Evolutionary conservation across 2,113 vertebrate genomes (phyloP), one percentile per base, ranked within the genome.

Genomic region (Probosciger aterrimus): DNA sequence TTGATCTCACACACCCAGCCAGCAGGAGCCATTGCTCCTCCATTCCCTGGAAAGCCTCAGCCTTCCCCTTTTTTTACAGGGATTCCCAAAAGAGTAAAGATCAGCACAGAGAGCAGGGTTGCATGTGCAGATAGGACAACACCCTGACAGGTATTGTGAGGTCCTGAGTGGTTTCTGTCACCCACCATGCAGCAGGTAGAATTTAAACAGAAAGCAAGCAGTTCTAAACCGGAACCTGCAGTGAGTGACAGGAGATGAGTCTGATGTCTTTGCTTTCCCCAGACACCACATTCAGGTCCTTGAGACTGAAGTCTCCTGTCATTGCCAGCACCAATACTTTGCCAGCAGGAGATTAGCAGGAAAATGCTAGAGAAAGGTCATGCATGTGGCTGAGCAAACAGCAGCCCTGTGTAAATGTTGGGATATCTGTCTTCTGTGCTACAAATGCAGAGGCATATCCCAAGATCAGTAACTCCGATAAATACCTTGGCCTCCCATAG

Each of bases 401-500:
- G 68, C 79, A 80, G 53, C 59, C 43, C 55, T 11, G 44, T 44
- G 88, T 4, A 59, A 35, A 53, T 1, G 3, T 4, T 22, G 89
- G 63, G 35, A 1, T 49, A 5, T 50, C 18, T 69, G 33, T 41
- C 28, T 39, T 27, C 19, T 8, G 25, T 37, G 85, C 53, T 14
- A 4, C 22, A n/a, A 67, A 46, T 5, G 31, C 55, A 23, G 52
- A 69, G 55, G 24, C 60, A 41, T 49, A 25, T 33, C 86, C 79
- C 14, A 1, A 8, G 67, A 0, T 0, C 10, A 37, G 53, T 19
- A 44, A 0, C 31, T 13, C 55, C 23, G n/a, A 13, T 5, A 30
- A 62, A 57, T 65, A 49, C 64, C 27, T 39, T 37, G 70, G 43
- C 82, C 71, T 64, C 82, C 31, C 78, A 1, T 1, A 28, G 87